These are phyloP conservation scores for Takifugu ocellatus DNA, from an alignment of 2,797 vertebrate species.

Conservation along the genomic window DNA sequence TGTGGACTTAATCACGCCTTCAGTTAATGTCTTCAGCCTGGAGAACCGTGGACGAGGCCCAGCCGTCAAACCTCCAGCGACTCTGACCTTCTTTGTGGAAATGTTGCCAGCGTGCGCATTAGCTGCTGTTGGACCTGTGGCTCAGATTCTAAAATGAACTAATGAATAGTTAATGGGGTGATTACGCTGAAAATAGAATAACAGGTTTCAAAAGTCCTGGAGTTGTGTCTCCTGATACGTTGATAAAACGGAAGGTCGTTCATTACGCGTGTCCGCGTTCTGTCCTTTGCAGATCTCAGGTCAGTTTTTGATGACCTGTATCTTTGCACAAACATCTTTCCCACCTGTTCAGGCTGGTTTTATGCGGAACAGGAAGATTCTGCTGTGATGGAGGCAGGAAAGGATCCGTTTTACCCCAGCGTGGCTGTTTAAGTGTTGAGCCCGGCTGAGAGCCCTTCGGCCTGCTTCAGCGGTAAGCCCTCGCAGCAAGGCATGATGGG, in stretches of 20 bases:
- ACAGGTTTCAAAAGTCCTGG: slow-evolving; percentile 38
- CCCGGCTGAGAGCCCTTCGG: too few relatives aligned
- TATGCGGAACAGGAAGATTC: too few relatives aligned
- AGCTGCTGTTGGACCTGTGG: slow-evolving; percentile 39
- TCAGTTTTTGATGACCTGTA: too few relatives aligned
- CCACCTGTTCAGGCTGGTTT: too few relatives aligned
- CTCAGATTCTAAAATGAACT: slow-evolving; percentile 53
- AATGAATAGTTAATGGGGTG: slow-evolving; percentile 64
- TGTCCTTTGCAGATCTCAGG: too few relatives aligned
- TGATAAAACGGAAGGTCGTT: slow-evolving; percentile 48
- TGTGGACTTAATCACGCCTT: slow-evolving; percentile 55
- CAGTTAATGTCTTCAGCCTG: slow-evolving; percentile 54
- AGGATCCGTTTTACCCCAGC: too few relatives aligned
- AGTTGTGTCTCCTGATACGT: slow-evolving; percentile 34
- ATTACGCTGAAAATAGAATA: slow-evolving; percentile 59
- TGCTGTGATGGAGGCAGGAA: too few relatives aligned
- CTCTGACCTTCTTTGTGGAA: slow-evolving; percentile 44
- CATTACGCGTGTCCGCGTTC: slow-evolving; percentile 43
- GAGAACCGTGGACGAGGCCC: slow-evolving; percentile 41
- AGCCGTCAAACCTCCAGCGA: slow-evolving; percentile 21
- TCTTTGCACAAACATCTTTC: too few relatives aligned
- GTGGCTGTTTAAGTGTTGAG: too few relatives aligned
- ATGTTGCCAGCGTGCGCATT: slow-evolving; percentile 48
- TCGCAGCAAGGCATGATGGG: slow-evolving; percentile 40
- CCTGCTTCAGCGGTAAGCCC: slow-evolving; percentile 1